Evolutionary conservation across 2,797 vertebrate species (phyloP).

Genomic region (Sebastes trivittatus): DNA sequence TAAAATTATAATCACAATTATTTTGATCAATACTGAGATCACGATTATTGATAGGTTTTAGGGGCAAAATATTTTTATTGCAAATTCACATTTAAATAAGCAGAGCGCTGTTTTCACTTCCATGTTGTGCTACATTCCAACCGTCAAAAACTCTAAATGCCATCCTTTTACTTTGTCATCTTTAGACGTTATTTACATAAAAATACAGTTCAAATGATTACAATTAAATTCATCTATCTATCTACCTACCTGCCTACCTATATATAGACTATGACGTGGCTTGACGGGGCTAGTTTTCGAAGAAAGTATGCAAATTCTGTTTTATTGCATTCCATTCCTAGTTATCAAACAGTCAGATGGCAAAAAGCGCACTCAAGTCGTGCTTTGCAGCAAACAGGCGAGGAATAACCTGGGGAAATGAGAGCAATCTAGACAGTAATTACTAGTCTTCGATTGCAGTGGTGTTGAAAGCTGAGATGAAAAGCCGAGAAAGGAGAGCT

Average conservation of each 20-base stretch:
- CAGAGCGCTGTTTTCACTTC: no score
- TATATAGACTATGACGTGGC: neutral
- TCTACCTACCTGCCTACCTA: neutral
- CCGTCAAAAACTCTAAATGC: no score
- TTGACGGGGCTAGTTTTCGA: neutral
- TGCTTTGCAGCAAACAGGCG: constrained; percentile 1
- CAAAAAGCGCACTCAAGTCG: constrained; percentile 27
- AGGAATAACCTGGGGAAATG: constrained; percentile 49
- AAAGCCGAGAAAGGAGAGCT: constrained; percentile 27
- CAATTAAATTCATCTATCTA: neutral
- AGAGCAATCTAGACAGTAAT: constrained; percentile 55
- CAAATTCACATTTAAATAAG: no score
- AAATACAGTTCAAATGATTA: no score
- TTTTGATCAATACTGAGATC: no score
- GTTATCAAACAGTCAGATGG: constrained; percentile 7
- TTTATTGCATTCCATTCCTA: neutral
- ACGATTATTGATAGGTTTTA: no score
- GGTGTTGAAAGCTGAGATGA: constrained; percentile 39
- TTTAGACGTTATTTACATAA: no score
- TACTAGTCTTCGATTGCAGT: constrained; percentile 31
- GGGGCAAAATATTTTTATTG: no score
- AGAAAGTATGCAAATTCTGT: neutral
- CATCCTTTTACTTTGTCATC: no score
- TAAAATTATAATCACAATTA: no score
- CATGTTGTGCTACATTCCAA: no score